phyloP scores from a whole-genome alignment of 2,113 vertebrate species.

The Neolamprologus tretocephalus region DNA sequence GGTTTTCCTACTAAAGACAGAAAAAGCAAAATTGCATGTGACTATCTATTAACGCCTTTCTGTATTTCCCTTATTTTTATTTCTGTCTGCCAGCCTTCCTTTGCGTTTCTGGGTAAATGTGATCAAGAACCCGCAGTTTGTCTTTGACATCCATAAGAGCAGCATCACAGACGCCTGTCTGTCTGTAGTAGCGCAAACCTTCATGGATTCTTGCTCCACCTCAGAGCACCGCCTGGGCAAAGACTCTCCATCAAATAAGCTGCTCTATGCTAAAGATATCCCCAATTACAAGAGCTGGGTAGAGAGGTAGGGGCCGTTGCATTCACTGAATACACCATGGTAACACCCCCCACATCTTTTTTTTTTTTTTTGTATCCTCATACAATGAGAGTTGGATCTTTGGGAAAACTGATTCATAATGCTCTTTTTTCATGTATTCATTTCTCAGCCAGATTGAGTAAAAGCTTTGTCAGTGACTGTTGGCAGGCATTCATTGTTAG shows the following conservation, averaged over 20 bases:
- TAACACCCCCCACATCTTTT: background rate
- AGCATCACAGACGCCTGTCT: conserved; percentile 98
- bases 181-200: conserved; percentile 96
- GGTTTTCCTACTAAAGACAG: background rate
- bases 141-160: conserved; percentile 98
- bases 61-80: background rate
- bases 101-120: conserved; percentile 99
- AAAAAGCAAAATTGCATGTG: background rate
- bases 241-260: conserved; percentile 96
- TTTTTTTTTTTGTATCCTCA: background rate
- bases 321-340: background rate
- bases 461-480: background rate
- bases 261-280: conserved; percentile 98
- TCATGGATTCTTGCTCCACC: conserved; percentile 98
- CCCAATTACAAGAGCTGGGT: conserved; percentile 99
- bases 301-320: conserved; percentile 78
- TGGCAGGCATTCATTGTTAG: background rate
- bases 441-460: background rate
- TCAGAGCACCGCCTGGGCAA: conserved; percentile 97
- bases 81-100: conserved; percentile 77
- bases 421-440: background rate
- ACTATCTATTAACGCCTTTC: background rate
- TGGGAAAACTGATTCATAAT: conserved; percentile 7
- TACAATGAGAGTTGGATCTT: conserved; percentile 1
- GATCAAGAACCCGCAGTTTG: conserved; percentile 98